Percentiles rank a stretch among this genome's conserved stretches.
phyloP scores from a whole-genome alignment of 2,797 vertebrate species.

The Loris lydekkerianus region DNA sequence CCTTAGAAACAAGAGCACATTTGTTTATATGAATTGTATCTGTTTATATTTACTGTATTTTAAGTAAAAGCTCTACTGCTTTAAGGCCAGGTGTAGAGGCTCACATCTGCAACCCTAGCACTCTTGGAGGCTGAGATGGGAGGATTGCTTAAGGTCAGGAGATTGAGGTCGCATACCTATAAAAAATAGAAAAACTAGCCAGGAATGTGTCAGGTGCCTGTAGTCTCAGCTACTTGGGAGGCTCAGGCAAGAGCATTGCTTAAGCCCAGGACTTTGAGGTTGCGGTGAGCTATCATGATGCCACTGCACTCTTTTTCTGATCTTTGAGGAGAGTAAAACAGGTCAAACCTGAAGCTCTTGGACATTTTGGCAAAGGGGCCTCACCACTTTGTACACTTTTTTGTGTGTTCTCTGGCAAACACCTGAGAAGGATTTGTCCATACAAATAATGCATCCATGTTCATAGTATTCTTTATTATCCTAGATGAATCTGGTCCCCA shows the following conservation, averaged over 20 bases:
- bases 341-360: neutral
- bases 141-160: too few relatives aligned
- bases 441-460: neutral
- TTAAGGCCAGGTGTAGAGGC: neutral
- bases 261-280: too few relatives aligned
- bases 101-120: too few relatives aligned
- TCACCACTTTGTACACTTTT: neutral
- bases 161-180: too few relatives aligned
- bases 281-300: too few relatives aligned
- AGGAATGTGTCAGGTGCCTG: too few relatives aligned
- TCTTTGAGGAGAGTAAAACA: neutral
- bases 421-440: neutral
- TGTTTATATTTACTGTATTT: neutral
- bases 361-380: neutral
- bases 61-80: neutral
- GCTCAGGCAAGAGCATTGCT: too few relatives aligned
- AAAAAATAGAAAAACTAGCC: too few relatives aligned
- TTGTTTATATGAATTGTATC: neutral
- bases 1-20: constrained; percentile 33
- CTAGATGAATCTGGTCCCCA: neutral
- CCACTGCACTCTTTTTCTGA: neutral
- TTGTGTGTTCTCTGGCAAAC: neutral
- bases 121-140: too few relatives aligned
- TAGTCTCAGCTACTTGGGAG: too few relatives aligned
- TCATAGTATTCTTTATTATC: neutral